Conservation (phyloP, 1,140 invertebrate genomes). For the Danaus melanippus region DNA sequence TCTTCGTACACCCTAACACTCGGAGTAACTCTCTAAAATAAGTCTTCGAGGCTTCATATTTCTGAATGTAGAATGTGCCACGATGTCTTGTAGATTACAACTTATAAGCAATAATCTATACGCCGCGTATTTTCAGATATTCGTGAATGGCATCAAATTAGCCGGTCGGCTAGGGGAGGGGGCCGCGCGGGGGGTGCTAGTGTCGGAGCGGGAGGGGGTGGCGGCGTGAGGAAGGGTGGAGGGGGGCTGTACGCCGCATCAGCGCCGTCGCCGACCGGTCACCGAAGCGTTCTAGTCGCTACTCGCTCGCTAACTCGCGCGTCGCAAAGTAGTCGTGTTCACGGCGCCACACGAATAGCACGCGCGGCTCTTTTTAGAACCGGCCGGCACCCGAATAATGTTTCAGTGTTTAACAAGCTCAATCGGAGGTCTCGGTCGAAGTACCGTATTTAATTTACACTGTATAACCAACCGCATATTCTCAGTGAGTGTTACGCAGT, state of each 20-base stretch:
- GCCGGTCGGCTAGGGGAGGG: constrained; percentile 34
- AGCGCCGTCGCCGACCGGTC: constrained; percentile 30
- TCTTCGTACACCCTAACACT: constrained; percentile 42
- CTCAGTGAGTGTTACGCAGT: constrained; percentile 71
- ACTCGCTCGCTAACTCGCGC: constrained; percentile 40
- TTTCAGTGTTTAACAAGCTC: constrained; percentile 71
- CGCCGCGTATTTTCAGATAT: constrained; percentile 58
- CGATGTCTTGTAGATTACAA: constrained; percentile 12
- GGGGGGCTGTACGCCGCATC: constrained; percentile 37
- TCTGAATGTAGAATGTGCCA: no score
- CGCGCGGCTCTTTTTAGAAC: constrained; percentile 61
- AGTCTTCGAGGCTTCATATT: neutral
- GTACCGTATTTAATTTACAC: constrained; percentile 69
- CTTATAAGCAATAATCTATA: constrained; percentile 22
- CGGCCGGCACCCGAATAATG: constrained; percentile 69
- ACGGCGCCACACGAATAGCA: constrained; percentile 61
- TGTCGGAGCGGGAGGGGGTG: constrained; percentile 29
- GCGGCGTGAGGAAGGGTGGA: constrained; percentile 24
- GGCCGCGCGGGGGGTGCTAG: constrained; percentile 26
- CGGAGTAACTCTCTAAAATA: constrained; percentile 26
- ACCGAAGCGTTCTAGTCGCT: constrained; percentile 18
- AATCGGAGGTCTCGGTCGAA: constrained; percentile 70
- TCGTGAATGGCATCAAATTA: constrained; percentile 61
- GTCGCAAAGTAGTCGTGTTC: constrained; percentile 53
- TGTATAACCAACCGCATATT: constrained; percentile 67